Conservation (phyloP, 2,797 vertebrate species). For the Todus mexicanus region DNA sequence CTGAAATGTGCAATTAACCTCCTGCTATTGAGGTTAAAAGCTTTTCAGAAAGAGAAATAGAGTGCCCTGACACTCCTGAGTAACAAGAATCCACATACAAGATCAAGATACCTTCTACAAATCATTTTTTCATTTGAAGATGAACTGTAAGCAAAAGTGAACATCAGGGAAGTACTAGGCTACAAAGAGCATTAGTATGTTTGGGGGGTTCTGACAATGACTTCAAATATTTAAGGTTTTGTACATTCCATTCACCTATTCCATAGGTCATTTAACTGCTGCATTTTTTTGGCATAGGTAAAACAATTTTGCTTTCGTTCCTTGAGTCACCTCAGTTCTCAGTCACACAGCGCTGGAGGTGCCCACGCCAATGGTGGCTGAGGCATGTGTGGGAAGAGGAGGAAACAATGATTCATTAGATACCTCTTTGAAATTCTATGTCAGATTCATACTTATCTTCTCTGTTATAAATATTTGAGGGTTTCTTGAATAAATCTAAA, state of each 20-base stretch:
- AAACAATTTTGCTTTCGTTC: neutral
- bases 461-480: neutral
- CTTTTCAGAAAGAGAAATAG: neutral
- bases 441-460: neutral
- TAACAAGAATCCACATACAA: neutral
- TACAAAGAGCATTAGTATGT: rapidly evolving
- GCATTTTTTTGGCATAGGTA: neutral
- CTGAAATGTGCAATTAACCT: neutral
- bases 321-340: neutral
- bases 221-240: neutral
- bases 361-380: neutral
- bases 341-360: rapidly evolving
- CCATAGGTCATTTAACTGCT: neutral
- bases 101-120: neutral
- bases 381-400: neutral
- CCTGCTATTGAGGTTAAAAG: neutral
- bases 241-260: neutral
- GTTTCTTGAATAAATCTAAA: neutral
- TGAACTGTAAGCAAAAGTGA: neutral
- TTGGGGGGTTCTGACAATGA: neutral
- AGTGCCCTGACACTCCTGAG: too few species aligned
- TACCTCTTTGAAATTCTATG: rapidly evolving
- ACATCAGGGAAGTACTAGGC: too few species aligned
- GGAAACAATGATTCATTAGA: neutral
- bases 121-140: neutral